These are phyloP conservation scores for Limnephilus lunatus DNA, from an alignment of 2,888 invertebrate species.

Conservation along the genomic window DNA sequence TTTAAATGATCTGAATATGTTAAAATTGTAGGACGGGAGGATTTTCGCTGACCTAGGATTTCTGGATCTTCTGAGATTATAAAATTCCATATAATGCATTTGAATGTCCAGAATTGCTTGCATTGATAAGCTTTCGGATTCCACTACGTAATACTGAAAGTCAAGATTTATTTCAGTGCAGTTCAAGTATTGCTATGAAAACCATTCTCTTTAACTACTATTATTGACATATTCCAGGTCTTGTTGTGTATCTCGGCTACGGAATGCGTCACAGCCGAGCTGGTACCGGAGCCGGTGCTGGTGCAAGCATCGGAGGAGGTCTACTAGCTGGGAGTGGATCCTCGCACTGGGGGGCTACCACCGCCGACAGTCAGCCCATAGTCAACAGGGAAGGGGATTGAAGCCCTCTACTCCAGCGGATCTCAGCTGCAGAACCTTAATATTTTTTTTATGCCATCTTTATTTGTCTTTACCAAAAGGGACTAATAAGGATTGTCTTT, in stretches of 20 bases:
- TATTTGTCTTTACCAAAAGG: background rate
- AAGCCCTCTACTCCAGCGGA: background rate
- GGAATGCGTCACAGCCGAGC: conserved; percentile 92
- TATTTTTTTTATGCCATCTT: background rate
- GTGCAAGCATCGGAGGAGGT: conserved; percentile 73
- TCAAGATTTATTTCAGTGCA: too few species aligned
- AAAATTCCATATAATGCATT: too few species aligned
- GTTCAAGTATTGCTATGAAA: too few species aligned
- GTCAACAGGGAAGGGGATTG: conserved; percentile 58
- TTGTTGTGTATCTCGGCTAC: conserved; percentile 89
- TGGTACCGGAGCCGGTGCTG: conserved; percentile 77
- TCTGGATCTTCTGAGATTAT: too few species aligned
- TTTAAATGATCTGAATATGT: too few species aligned
- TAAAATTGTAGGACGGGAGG: too few species aligned
- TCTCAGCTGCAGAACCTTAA: background rate
- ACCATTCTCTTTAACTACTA: too few species aligned
- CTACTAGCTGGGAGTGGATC: conserved; percentile 68
- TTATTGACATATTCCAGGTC: conserved; percentile 76
- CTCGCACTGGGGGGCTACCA: conserved; percentile 75
- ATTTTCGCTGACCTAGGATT: too few species aligned
- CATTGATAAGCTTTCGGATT: too few species aligned
- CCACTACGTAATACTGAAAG: too few species aligned
- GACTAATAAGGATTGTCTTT: background rate
- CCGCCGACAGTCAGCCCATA: conserved; percentile 65
- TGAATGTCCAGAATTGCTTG: too few species aligned